phyloP scores from a whole-genome alignment of 2,888 invertebrate genomes.

The Hemistola chrysoprasaria region DNA sequence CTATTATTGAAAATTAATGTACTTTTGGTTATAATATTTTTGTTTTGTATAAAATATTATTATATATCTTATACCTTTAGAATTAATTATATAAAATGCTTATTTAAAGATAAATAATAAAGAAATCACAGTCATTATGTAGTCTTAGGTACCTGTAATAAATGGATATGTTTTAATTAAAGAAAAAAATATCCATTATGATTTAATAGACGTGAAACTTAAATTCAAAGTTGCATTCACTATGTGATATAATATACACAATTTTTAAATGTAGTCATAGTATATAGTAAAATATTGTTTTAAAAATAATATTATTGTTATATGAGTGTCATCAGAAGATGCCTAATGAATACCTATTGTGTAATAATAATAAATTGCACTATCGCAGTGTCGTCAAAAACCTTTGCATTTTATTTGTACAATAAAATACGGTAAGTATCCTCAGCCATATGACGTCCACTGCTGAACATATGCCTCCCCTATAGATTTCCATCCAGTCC shows the following conservation, averaged over 20 bases:
- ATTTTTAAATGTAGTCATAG: conserved; percentile 68
- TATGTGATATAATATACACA: conserved; percentile 79
- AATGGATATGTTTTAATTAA: conserved; percentile 9
- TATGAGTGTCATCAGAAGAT: conserved; percentile 53
- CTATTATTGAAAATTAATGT: too few relatives aligned
- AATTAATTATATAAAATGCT: too few relatives aligned
- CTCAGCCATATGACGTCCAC: too few relatives aligned
- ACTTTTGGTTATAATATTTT: too few relatives aligned
- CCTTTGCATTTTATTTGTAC: too few relatives aligned
- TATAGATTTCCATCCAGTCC: too few relatives aligned
- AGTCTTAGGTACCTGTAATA: conserved; percentile 19
- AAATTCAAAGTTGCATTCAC: conserved; percentile 52
- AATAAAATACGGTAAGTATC: too few relatives aligned
- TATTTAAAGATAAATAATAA: conserved; percentile 2
- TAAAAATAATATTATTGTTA: conserved; percentile 60
- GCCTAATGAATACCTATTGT: conserved; percentile 34
- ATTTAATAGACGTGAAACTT: conserved; percentile 28
- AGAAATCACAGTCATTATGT: conserved; percentile 8
- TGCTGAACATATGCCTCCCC: too few relatives aligned
- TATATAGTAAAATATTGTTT: conserved; percentile 50
- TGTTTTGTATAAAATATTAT: too few relatives aligned
- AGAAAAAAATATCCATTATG: conserved; percentile 32
- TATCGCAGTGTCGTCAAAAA: conserved; percentile 66
- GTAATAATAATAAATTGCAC: conserved; percentile 64
- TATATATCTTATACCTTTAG: too few relatives aligned